A percentile compares a stretch with the other conserved stretches of the same genome.
phyloP scores from a whole-genome alignment of 2,113 vertebrate genomes.

The Misgurnus mizolepis region DNA sequence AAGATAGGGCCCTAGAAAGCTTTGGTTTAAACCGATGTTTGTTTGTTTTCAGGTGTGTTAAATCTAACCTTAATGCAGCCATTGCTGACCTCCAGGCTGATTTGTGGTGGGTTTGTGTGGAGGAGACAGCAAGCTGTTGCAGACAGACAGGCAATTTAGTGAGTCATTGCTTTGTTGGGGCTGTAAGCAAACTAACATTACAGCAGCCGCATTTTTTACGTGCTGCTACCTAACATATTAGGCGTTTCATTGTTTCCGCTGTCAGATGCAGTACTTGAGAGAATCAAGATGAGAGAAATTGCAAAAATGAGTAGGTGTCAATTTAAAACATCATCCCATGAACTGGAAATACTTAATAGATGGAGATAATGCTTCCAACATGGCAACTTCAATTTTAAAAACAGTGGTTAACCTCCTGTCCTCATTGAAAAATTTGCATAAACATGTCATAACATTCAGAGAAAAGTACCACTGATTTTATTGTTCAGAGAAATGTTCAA shows the following conservation, averaged over 20 bases:
- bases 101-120: neutral
- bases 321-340: neutral
- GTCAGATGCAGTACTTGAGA: neutral
- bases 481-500: neutral
- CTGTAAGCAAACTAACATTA: slow-evolving; percentile 1
- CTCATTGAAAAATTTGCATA: neutral
- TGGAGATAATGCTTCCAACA: neutral
- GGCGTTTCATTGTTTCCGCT: neutral
- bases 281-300: neutral
- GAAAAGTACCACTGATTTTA: slow-evolving; percentile 1
- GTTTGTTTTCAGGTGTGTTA: neutral
- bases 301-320: neutral
- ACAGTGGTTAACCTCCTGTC: slow-evolving; percentile 51
- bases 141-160: neutral
- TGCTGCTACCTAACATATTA: neutral
- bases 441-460: neutral
- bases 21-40: neutral
- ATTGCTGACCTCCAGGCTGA: neutral
- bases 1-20: too few species aligned
- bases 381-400: slow-evolving; percentile 50
- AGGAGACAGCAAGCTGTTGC: neutral
- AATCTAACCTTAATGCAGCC: neutral
- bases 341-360: neutral
- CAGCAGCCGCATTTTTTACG: neutral
- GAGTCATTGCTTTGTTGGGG: neutral